Evolutionary conservation across 2,113 vertebrate genomes (phyloP), one percentile per base, ranked within the genome.

Genomic region (Deroptyus accipitrinus): DNA sequence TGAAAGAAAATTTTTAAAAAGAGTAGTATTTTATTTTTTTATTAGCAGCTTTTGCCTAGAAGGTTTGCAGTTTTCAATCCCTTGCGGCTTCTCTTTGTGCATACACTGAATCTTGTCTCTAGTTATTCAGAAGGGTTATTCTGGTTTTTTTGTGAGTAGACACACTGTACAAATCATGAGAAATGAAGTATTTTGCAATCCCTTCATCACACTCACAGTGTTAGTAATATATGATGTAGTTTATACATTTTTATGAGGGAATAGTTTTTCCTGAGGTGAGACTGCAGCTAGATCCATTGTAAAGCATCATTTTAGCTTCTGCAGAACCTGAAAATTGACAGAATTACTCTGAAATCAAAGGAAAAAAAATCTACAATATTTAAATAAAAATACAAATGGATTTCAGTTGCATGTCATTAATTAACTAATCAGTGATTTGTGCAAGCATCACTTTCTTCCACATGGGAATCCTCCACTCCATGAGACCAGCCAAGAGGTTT

Each of bases 371-470:
- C 23, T 82, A 33, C 14, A 62, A 55, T 82, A 75, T 77, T 92
- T 77, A 44, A 94, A 94, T 20, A 74, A 90, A 88, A 91, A 57
- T 48, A 23, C 64, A 86, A 82, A 69, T 52, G 23, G 17, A 46
- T 93, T 91, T 86, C 22, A 82, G 24, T 73, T 88, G 42, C 24
- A 51, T 86, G 62, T 25, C 4, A 54, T 86, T 82, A 92, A 92
- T 93, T 75, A 93, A 61, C 61, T 92, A 49, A 94, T 59, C 33
- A 74, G n/a, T 81, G 51, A 78, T 91, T 94, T 95, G 82, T 92
- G 51, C 46, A 93, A 91, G 22, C 7, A 23, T 90, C 86, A 17
- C 19, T 94, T 80, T 82, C 35, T 88, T 92, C 72, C 51, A 30
- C 41, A 0, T 57, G 48, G 17, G 39, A 91, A 70, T 77, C 11